These are phyloP conservation scores for Microtus montanus DNA, from an alignment of 2,113 vertebrate species.

Conservation along the genomic window DNA sequence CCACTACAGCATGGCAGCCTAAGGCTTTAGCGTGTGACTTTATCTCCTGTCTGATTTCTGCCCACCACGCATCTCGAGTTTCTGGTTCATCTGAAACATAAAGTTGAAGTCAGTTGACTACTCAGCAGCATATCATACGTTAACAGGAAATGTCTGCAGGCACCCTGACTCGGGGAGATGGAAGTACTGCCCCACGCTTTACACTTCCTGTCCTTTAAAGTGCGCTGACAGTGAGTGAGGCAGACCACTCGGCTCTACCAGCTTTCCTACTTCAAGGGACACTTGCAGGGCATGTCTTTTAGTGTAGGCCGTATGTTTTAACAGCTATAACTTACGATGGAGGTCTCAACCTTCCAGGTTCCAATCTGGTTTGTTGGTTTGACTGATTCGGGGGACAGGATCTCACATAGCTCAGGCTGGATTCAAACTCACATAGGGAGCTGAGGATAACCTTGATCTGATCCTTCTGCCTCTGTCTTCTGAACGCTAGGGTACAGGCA, in stretches of 20 bases:
- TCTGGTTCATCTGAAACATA: conserved; percentile 98
- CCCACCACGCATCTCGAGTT: conserved; percentile 99
- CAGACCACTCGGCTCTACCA: conserved; percentile 26
- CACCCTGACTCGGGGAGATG: neutral
- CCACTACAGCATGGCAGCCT: conserved; percentile 97
- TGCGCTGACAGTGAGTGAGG: neutral
- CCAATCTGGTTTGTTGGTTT: neutral
- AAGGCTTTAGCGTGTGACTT: conserved; percentile 99
- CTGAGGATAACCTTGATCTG: neutral
- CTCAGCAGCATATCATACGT: conserved; percentile 12
- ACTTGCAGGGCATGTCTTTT: neutral
- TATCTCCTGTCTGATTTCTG: conserved; percentile 99
- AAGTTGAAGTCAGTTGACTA: conserved; percentile 87
- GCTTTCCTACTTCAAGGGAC: conserved; percentile 16
- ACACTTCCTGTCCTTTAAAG: conserved; percentile 37
- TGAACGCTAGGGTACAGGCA: neutral
- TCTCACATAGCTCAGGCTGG: neutral
- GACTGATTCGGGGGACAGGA: neutral
- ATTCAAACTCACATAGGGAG: neutral
- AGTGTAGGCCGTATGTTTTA: conserved; percentile 1
- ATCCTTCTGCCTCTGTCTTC: neutral
- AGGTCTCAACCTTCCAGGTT: conserved; percentile 41
- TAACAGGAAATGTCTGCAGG: conserved; percentile 51
- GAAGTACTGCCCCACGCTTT: neutral
- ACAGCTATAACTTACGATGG: conserved; percentile 22